Evolutionary conservation across 2,888 invertebrate species (phyloP).

Genomic region (Drosophila fungiperda): DNA sequence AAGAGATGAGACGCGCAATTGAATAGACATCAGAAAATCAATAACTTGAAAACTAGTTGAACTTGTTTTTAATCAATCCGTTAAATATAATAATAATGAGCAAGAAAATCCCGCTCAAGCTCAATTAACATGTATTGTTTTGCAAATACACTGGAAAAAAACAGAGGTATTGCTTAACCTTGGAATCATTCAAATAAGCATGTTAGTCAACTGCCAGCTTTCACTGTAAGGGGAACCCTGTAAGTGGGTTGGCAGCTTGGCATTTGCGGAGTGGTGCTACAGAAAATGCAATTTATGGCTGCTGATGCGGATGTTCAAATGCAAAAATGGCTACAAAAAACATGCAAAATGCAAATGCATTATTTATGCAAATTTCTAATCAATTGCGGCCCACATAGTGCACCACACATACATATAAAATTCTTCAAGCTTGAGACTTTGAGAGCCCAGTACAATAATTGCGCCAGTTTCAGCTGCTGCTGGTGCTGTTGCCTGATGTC

Average conservation of each 20-base stretch:
- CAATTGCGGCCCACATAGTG: constrained; percentile 47
- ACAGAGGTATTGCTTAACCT: not conserved
- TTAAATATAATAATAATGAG: not conserved
- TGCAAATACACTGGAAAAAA: not conserved
- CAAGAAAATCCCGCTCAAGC: not conserved
- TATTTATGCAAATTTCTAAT: constrained; percentile 67
- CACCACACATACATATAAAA: not conserved
- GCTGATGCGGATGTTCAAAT: constrained; percentile 68
- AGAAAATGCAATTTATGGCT: constrained; percentile 53
- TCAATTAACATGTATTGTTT: not conserved
- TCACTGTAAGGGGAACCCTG: constrained; percentile 36
- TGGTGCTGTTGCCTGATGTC: constrained; percentile 35
- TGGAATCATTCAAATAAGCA: constrained; percentile 18
- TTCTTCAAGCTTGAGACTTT: constrained; percentile 21
- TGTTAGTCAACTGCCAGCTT: constrained; percentile 48
- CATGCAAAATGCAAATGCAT: constrained; percentile 42
- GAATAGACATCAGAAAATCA: not conserved
- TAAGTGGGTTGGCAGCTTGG: constrained; percentile 15
- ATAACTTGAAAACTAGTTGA: constrained; percentile 1
- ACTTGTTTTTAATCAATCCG: not conserved
- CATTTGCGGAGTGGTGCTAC: constrained; percentile 15
- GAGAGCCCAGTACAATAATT: constrained; percentile 25
- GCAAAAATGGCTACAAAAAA: constrained; percentile 46
- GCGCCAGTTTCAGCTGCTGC: constrained; percentile 41
- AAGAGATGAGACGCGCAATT: constrained; percentile 12